Evolutionary conservation across 1,140 invertebrate genomes (phyloP), one percentile per base, ranked within the genome.

Genomic region (Drosophila repletoides): DNA sequence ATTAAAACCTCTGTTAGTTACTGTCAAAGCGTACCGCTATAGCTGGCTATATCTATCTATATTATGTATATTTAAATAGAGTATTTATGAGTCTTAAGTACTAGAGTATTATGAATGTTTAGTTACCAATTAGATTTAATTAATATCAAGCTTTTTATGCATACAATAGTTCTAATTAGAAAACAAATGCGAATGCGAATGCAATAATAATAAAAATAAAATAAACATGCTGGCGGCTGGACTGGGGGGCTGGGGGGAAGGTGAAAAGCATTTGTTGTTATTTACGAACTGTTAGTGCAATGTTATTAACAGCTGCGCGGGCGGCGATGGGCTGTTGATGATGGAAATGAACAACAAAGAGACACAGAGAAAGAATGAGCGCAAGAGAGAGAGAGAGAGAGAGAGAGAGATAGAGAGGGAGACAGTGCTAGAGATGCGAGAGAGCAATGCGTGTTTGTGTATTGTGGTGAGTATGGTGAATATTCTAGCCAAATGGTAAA

Each of bases 401-500:
- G 22, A n/a, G 45, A 12, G 9, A 48, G 15, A 33, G 28, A 48
- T 48, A 26, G 49, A n/a, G 21, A 24, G 22, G 9, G 45, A 12
- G 9, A 48, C 9, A 33, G 28, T 48, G 45, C 45, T 15, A 28
- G 22, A 65, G 40, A 40, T n/a, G n/a, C n/a, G 28, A 51, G 43
- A 22, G 46, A 53, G 45, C 48, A 10, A 55, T 63, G 58, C 33
- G 46, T 28, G 40, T 55, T 45, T 38, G 34, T 67, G 61, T 51
- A 34, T 64, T 60, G 38, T 48, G 49, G 75, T 79, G 76, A 80
- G 43, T 68, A 80, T 81, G 67, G 53, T n/a, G n/a, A n/a, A 33
- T 60, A 49, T 68, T 68, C 74, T 59, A 79, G 69, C 75, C 73
- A 83, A 73, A 81, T 81, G 77, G 69, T 66, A 76, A 64, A 56